Evolutionary conservation across 2,113 vertebrate genomes (phyloP), one percentile per base, ranked within the genome.

Genomic region (Martes martes): DNA sequence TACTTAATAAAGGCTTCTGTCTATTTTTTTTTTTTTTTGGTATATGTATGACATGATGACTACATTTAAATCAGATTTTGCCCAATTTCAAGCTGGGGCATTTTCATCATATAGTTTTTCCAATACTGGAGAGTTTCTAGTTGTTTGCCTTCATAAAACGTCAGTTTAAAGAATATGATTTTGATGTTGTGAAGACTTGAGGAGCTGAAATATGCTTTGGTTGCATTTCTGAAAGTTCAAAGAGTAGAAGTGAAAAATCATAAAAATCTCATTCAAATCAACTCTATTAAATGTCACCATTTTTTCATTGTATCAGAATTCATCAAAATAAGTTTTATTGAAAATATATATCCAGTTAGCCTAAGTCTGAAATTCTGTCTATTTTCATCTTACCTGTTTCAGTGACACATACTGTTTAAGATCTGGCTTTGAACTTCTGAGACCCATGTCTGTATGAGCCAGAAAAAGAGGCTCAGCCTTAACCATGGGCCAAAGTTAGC

Each of bases 321-420:
- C 52, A 73, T 89, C 73, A 95, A 91, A 94, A 42, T 78, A 82
- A 67, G 24, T 82, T 79, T 84, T 65, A 47, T 24, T 76, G 82
- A 96, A 76, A 87, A 55, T 67, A n/a, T 76, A 74, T 82, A 45
- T 42, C 28, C 18, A 50, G 3, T 83, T 96, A 33, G 2, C 65
- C 26, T 14, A 89, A 4, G 16, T 89, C 26, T 81, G 42, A 82
- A 89, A 92, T 76, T 71, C 47, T 93, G 74, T 94, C 9, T 13
- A 74, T 71, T 82, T 97, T 95, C 69, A 47, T 89, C 88, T 81
- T 95, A 65, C 84, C 83, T 82, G n/a, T 91, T 94, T 95, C 59
- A 55, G 24, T 50, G 47, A 50, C 19, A 82, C 39, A 31, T 74
- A 80, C 11, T 97, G n/a, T 93, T 26, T 6, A 81, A 94, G 5